These are phyloP conservation scores for Euwallacea similis DNA, from an alignment of 1,140 invertebrate genomes.

Conservation along the genomic window DNA sequence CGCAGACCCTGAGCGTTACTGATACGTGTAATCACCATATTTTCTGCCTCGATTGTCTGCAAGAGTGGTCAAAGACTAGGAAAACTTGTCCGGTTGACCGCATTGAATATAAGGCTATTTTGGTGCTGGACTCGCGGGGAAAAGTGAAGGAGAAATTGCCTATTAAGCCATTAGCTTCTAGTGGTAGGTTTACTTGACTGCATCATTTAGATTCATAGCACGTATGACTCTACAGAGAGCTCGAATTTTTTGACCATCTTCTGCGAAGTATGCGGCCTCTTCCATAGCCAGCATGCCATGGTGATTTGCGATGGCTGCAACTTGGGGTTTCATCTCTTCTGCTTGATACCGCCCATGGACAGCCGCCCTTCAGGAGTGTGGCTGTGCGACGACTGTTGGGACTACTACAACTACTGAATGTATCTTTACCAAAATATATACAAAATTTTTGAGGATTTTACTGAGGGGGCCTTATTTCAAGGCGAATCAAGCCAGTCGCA, in stretches of 20 bases:
- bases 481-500: slow-evolving; percentile 29
- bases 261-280: slow-evolving; percentile 78
- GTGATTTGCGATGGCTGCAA: slow-evolving; percentile 88
- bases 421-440: not conserved
- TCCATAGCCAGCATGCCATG: slow-evolving; percentile 83
- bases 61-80: slow-evolving; percentile 90
- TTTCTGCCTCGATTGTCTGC: slow-evolving; percentile 86
- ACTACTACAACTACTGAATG: slow-evolving; percentile 22
- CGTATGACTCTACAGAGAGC: too few species aligned
- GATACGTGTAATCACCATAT: slow-evolving; percentile 78
- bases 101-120: slow-evolving; percentile 65
- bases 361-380: slow-evolving; percentile 78
- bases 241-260: slow-evolving; percentile 42
- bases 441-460: not conserved
- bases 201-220: too few species aligned
- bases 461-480: slow-evolving; percentile 6
- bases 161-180: slow-evolving; percentile 64
- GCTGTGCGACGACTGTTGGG: slow-evolving; percentile 70
- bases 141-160: slow-evolving; percentile 56
- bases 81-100: slow-evolving; percentile 94
- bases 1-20: slow-evolving; percentile 80
- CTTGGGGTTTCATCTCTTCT: slow-evolving; percentile 79
- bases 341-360: slow-evolving; percentile 72
- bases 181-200: too few species aligned
- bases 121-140: slow-evolving; percentile 69